These are phyloP conservation scores for Bilobella aurantiaca DNA, from an alignment of 1,140 invertebrate species.

Conservation along the genomic window DNA sequence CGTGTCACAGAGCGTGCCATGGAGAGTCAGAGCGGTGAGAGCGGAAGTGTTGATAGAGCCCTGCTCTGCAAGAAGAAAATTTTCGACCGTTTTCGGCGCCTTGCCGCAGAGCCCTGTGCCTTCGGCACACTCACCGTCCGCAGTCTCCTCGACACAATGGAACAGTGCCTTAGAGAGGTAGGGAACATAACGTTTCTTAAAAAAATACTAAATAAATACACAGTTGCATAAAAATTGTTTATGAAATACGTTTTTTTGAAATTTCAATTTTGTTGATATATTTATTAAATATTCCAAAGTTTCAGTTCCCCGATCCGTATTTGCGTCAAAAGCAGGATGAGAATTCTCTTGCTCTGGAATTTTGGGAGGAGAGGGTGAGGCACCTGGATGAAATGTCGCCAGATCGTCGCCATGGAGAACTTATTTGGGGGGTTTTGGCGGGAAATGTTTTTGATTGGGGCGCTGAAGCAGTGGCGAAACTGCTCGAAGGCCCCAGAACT, in stretches of 20 bases:
- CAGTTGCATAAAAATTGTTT: too few relatives aligned
- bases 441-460: slow-evolving; percentile 98
- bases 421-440: slow-evolving; percentile 53
- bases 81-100: slow-evolving; percentile 62
- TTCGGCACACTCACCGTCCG: slow-evolving; percentile 85
- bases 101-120: slow-evolving; percentile 67
- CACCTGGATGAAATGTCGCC: slow-evolving; percentile 50
- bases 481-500: slow-evolving; percentile 59
- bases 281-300: too few relatives aligned
- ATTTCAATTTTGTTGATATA: too few relatives aligned
- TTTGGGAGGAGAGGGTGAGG: slow-evolving; percentile 45
- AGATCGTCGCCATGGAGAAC: too few relatives aligned
- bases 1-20: slow-evolving; percentile 47
- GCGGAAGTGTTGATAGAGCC: slow-evolving; percentile 59
- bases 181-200: too few relatives aligned
- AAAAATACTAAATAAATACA: too few relatives aligned
- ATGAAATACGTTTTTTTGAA: too few relatives aligned
- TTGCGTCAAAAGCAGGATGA: slow-evolving; percentile 56
- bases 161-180: slow-evolving; percentile 72
- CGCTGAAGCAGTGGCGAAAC: slow-evolving; percentile 66
- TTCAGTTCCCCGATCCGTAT: slow-evolving; percentile 83
- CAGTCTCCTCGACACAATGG: slow-evolving; percentile 79
- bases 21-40: slow-evolving; percentile 58
- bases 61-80: slow-evolving; percentile 74
- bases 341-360: slow-evolving; percentile 53